phyloP scores from a whole-genome alignment of 2,888 invertebrate genomes.

The Allygus modestus region DNA sequence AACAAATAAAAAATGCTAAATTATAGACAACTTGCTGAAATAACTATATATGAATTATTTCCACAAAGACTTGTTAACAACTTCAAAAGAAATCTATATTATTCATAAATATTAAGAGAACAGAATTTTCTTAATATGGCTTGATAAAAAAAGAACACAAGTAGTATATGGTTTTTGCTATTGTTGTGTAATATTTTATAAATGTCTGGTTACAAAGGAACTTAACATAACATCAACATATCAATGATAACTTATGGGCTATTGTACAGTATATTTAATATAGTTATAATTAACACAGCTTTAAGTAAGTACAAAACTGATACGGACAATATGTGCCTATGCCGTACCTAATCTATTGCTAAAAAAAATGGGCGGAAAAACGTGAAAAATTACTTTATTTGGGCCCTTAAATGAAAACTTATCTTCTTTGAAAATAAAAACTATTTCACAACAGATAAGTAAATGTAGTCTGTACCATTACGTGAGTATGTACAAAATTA shows the following conservation, averaged over 20 bases:
- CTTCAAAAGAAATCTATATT: too few species aligned
- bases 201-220: slow-evolving; percentile 61
- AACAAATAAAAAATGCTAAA: too few species aligned
- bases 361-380: neutral
- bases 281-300: slow-evolving; percentile 43
- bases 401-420: neutral
- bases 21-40: too few species aligned
- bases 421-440: slow-evolving; percentile 32
- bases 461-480: neutral
- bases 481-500: slow-evolving; percentile 8
- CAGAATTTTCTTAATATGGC: too few species aligned
- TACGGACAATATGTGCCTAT: slow-evolving; percentile 49
- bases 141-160: neutral
- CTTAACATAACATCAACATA: slow-evolving; percentile 58
- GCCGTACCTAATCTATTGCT: slow-evolving; percentile 14
- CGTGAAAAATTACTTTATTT: neutral
- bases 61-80: too few species aligned
- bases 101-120: too few species aligned
- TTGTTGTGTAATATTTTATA: slow-evolving; percentile 61
- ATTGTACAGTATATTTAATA: slow-evolving; percentile 35
- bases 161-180: slow-evolving; percentile 15
- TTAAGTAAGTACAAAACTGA: slow-evolving; percentile 49
- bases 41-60: too few species aligned
- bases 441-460: neutral
- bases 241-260: slow-evolving; percentile 45